Evolutionary conservation across 2,797 vertebrate genomes (phyloP), one percentile per base, ranked within the genome.

Genomic region (Coracias cyanogaster): DNA sequence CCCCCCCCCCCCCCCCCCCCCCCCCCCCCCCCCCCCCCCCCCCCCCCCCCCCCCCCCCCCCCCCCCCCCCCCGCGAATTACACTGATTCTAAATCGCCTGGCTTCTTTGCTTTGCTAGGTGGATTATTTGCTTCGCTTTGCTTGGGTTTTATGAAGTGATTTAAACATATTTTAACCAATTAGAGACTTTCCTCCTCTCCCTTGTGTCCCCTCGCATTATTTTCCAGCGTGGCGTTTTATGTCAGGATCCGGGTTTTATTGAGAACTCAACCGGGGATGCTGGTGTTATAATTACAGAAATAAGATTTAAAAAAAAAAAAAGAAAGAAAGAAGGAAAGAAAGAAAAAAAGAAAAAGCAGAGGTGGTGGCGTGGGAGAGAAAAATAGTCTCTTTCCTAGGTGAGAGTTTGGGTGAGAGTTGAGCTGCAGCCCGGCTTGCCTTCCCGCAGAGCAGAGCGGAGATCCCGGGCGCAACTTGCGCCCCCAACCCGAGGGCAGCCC

Each of bases 141-240:
- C 94, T 96, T 46, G 73, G 89, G 82, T 91, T 95, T 96, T 96
- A 94, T 93, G 91, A 95, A 95, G 93, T 95, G 95, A 97, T 97
- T 95, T 96, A 96, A 96, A 96, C 90, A 85, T 89, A 90, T 95
- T 96, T 94, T 95, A 96, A 93, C 90, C 94, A 95, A 96, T 96
- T 93, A 95, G 94, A 90, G 88, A 94, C 83, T 95, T 95, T 91
- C 54, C 84, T 92, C 89, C 90, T 94, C 82, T 97, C 94, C 92
- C 93, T 77, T 89, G 94, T 94, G 96, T 84, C 93, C 93, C 70
- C 12, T 95, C 51, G 45, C 90, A 89, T 92, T 96, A 78, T 93
- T 94, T 95, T 93, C 89, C 67, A 87, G 71, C 25, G 48, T 87
- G 92, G 81, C 66, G n/a, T 93, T 94, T 97, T 96, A 93, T 95